A percentile compares a stretch with the other conserved stretches of the same genome.
phyloP scores from a whole-genome alignment of 2,888 invertebrate species.

The Seladonia tumulorum region DNA sequence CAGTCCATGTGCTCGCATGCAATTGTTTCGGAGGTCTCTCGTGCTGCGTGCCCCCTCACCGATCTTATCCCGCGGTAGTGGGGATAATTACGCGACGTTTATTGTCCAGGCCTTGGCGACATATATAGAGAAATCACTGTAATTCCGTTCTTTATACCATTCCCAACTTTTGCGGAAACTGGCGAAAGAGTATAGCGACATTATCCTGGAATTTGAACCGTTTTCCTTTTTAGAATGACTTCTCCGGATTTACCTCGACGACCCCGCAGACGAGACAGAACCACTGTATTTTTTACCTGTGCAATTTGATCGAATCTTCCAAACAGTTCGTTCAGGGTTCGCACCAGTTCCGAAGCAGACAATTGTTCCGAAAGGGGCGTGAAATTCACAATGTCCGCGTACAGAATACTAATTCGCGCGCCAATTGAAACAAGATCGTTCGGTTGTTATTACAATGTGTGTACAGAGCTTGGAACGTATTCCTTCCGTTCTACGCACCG shows the following conservation, averaged over 20 bases:
- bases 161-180: not conserved
- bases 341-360: constrained; percentile 96
- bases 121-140: too few relatives aligned
- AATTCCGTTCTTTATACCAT: not conserved
- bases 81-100: too few relatives aligned
- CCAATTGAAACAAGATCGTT: not conserved
- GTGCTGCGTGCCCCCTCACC: too few relatives aligned
- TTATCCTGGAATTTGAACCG: not conserved
- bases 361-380: constrained; percentile 97
- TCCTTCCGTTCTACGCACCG: constrained; percentile 53
- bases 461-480: not conserved
- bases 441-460: not conserved
- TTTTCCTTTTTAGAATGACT: not conserved
- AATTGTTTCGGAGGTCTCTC: too few relatives aligned
- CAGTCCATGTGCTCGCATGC: too few relatives aligned
- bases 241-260: not conserved
- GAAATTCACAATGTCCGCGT: constrained; percentile 99
- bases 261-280: not conserved
- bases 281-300: constrained; percentile 88
- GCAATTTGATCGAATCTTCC: constrained; percentile 99
- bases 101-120: not conserved
- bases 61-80: too few relatives aligned
- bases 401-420: constrained; percentile 90
- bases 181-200: not conserved
- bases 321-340: constrained; percentile 97